These are phyloP conservation scores for Nysson spinosus DNA, from an alignment of 2,888 invertebrate species.

Conservation along the genomic window DNA sequence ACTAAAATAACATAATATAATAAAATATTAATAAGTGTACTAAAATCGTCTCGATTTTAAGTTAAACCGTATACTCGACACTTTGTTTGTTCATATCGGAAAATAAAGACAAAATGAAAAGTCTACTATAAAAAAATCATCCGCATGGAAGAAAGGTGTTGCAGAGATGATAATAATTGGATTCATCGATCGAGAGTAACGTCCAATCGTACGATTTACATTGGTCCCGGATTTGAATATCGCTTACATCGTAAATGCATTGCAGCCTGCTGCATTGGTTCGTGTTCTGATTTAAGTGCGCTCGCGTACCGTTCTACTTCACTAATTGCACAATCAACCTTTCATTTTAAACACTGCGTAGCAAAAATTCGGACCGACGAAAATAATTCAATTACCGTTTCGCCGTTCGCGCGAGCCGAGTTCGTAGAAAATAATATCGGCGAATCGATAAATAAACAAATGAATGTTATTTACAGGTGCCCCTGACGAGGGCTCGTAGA, in stretches of 20 bases:
- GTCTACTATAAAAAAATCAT: background rate
- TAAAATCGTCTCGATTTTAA: too few species aligned
- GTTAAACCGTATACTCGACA: too few species aligned
- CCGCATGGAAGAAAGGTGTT: background rate
- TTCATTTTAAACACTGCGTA: background rate
- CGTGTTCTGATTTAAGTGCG: background rate
- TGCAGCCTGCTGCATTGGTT: too few species aligned
- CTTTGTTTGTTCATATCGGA: too few species aligned
- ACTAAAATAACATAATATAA: too few species aligned
- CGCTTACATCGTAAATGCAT: background rate
- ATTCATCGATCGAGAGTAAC: conserved; percentile 21
- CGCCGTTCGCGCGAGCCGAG: background rate
- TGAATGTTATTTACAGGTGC: background rate
- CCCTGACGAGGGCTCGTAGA: too few species aligned
- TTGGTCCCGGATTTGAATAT: background rate
- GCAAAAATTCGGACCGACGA: background rate
- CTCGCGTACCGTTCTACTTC: background rate
- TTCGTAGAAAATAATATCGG: background rate
- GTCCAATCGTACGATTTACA: conserved; percentile 25
- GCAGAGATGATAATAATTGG: conserved; percentile 8
- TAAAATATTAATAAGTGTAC: too few species aligned
- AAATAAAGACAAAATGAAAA: background rate
- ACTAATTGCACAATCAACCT: background rate
- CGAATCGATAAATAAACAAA: background rate
- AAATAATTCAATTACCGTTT: background rate